These are phyloP conservation scores for Xiphorhynchus erythropygius DNA, from an alignment of 2,797 vertebrate genomes.

Conservation along the genomic window DNA sequence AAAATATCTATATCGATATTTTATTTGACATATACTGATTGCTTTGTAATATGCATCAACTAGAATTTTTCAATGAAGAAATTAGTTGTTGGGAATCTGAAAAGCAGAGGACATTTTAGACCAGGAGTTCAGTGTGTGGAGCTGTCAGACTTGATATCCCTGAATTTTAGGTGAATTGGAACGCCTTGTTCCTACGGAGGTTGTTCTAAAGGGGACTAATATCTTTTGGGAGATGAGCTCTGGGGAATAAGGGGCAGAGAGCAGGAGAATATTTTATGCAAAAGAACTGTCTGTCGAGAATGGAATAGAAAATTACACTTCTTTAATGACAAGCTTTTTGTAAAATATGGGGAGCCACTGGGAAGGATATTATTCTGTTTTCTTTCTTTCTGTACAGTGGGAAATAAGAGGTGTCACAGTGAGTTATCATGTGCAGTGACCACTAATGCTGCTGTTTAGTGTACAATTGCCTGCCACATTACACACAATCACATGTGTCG, in stretches of 20 bases:
- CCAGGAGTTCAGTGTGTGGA: background rate
- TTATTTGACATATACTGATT: background rate
- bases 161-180: conserved; percentile 49
- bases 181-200: background rate
- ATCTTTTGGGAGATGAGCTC: conserved; percentile 26
- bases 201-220: conserved; percentile 28
- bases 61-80: background rate
- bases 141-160: conserved; percentile 34
- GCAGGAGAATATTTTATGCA: conserved; percentile 59
- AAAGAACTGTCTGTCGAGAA: conserved; percentile 38
- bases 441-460: conserved; percentile 47
- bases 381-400: conserved; percentile 45
- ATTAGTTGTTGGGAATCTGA: background rate
- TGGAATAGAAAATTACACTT: conserved; percentile 55
- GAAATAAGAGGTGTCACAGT: conserved; percentile 65
- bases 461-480: conserved; percentile 48
- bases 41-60: background rate
- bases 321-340: conserved; percentile 48
- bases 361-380: conserved; percentile 42
- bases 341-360: conserved; percentile 60
- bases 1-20: background rate
- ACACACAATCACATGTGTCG: conserved; percentile 19
- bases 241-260: conserved; percentile 40
- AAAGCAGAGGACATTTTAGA: conserved; percentile 33
- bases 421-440: conserved; percentile 69